These are phyloP conservation scores for Euphonia xanthogaster DNA, from an alignment of 2,797 vertebrate genomes.

Conservation along the genomic window DNA sequence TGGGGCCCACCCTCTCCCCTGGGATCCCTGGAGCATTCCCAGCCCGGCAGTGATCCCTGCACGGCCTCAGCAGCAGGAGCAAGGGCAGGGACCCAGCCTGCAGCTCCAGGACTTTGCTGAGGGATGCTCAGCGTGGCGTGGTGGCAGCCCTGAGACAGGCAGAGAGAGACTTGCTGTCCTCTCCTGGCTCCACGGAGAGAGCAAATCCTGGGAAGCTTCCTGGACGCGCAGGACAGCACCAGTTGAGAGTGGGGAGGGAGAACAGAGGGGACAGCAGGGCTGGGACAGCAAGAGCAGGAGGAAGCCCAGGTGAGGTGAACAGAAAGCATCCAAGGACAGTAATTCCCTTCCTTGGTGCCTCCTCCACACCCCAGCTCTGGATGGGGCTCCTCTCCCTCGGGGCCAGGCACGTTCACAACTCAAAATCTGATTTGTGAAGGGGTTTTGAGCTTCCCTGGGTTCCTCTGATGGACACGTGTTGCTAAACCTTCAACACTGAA, in stretches of 20 bases:
- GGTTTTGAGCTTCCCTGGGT: not conserved
- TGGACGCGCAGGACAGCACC: not conserved
- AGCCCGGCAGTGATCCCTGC: accelerated
- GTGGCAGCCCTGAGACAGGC: slow-evolving; percentile 22
- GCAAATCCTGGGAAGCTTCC: not conserved
- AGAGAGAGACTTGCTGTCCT: not conserved
- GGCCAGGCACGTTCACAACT: not conserved
- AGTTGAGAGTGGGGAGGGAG: not conserved
- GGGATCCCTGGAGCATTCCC: not conserved
- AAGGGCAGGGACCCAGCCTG: not conserved
- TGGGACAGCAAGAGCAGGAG: not conserved
- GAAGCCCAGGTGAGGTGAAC: not conserved
- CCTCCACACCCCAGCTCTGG: not conserved
- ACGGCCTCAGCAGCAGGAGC: accelerated
- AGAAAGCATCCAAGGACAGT: not conserved
- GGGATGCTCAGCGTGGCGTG: not conserved
- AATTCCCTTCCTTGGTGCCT: not conserved
- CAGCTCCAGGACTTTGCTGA: not conserved
- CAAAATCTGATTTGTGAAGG: not conserved
- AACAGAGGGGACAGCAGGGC: not conserved
- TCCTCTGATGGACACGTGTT: not conserved
- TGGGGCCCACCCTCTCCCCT: accelerated
- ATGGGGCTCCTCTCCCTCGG: not conserved
- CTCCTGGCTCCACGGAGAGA: not conserved
- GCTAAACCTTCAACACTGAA: not conserved